These are phyloP conservation scores for Leucophenga montana DNA, from an alignment of 2,888 invertebrate genomes.

Conservation along the genomic window DNA sequence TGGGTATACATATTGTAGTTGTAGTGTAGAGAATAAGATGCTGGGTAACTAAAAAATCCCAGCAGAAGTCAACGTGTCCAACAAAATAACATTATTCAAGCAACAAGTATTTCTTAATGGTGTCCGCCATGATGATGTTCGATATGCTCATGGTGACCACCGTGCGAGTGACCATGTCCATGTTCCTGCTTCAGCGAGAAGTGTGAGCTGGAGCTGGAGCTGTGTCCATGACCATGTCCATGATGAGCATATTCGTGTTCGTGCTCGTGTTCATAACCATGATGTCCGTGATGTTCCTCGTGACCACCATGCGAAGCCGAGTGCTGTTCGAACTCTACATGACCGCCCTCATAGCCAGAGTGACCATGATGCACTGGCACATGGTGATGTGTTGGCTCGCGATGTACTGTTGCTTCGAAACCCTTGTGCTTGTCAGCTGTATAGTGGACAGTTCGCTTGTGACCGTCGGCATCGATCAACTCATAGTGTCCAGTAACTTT, in stretches of 20 bases:
- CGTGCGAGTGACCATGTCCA: constrained; percentile 46
- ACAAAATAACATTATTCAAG: too few relatives aligned
- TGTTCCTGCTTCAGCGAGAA: constrained; percentile 58
- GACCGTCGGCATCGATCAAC: constrained; percentile 66
- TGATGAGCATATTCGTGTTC: constrained; percentile 31
- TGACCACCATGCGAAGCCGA: constrained; percentile 37
- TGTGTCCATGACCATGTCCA: constrained; percentile 39
- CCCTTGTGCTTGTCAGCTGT: constrained; percentile 65
- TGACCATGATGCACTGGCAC: constrained; percentile 52
- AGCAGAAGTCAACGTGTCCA: too few relatives aligned
- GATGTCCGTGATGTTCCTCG: constrained; percentile 39
- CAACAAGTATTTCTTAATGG: not conserved
- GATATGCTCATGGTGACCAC: constrained; percentile 25
- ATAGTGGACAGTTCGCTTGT: constrained; percentile 65
- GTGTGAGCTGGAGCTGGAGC: constrained; percentile 45
- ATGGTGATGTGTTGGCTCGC: constrained; percentile 56
- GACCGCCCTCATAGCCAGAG: constrained; percentile 55
- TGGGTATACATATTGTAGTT: too few relatives aligned
- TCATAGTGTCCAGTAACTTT: constrained; percentile 65
- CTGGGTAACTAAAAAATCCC: too few relatives aligned
- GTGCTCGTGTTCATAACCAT: constrained; percentile 42
- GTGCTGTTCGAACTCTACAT: constrained; percentile 57
- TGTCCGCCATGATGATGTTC: constrained; percentile 23
- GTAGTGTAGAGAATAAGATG: too few relatives aligned
- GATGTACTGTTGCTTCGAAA: constrained; percentile 59